Evolutionary conservation across 2,888 invertebrate genomes (phyloP), one percentile per base, ranked within the genome.

Genomic region (Parnassius smintheus): DNA sequence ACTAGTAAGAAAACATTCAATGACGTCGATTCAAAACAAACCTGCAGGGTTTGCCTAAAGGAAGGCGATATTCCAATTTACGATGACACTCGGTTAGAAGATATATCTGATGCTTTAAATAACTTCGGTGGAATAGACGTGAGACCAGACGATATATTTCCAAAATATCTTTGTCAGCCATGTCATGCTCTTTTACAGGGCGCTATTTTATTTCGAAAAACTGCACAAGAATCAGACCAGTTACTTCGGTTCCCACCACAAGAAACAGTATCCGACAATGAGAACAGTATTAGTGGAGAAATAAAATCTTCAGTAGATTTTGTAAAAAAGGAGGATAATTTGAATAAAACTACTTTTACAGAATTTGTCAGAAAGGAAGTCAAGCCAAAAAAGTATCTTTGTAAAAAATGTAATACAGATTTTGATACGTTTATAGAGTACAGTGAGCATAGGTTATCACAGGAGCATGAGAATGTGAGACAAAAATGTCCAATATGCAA

Each of bases 1-100:
- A 44, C 59, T 18, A 59, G 56, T 4, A 70, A 67, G 25, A 57
- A 9, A 13, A 67, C 70, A 62, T 57, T 56, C n/a, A 54, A 57
- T 25, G 65, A 42, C n/a, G 25, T 54, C n/a, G 68, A 70, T 42
- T 67, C 68, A 48, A 59, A 45, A 41, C 55, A 74, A 44, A 70
- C 68, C 1, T 90, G 90, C 69, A 79, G 91, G 66, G 80, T 90
- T 42, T 91, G 91, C 68, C 74, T 91, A 8, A 84, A 86, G 69
- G 75, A 80, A 67, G 90, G 89, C n/a, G 68, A 67, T 51, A 75
- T 89, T 65, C 81, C 85, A 13, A 88, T 91, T 57, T 83, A 73
- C 57, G 81, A 80, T 2, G 70, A 70, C 10, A 67, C 72, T 4
- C 53, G 59, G 1, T 50, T 59, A 1, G 73, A 78, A 54, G 77